A percentile compares a stretch with the other conserved stretches of the same genome.
phyloP scores from a whole-genome alignment of 2,797 vertebrate species.

The Oophaga sylvatica region DNA sequence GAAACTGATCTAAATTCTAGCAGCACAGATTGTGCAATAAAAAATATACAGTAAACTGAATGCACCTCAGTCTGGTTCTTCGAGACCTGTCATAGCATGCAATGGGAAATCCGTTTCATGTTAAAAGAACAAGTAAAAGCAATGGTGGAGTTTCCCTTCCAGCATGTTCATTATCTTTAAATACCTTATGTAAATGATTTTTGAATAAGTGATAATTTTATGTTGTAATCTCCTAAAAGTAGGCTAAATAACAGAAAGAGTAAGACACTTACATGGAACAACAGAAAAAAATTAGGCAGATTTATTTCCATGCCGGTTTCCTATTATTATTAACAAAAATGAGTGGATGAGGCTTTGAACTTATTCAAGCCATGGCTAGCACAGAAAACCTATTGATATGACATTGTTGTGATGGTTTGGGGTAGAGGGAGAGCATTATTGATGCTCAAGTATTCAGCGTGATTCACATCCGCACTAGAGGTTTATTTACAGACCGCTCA shows the following conservation, averaged over 20 bases:
- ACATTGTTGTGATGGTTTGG: not conserved
- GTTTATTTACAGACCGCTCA: no score
- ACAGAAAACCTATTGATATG: not conserved
- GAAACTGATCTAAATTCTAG: not conserved
- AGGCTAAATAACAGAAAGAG: not conserved
- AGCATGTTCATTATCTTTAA: constrained; percentile 15
- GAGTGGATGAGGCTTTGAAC: no score
- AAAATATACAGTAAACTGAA: not conserved
- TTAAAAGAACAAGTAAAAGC: constrained; percentile 29
- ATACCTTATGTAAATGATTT: constrained; percentile 10
- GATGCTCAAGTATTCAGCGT: no score
- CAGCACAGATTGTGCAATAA: constrained; percentile 12
- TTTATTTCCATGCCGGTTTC: not conserved
- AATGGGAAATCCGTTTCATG: constrained; percentile 39
- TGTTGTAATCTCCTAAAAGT: not conserved
- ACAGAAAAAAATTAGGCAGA: not conserved
- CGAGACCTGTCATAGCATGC: constrained; percentile 39
- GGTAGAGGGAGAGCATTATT: no score
- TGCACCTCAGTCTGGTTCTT: constrained; percentile 3
- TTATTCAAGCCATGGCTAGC: not conserved
- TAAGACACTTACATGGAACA: not conserved
- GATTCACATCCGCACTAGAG: no score
- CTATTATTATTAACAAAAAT: not conserved
- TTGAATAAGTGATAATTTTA: constrained; percentile 10
- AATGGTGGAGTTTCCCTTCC: constrained; percentile 48